Conservation (phyloP, 1,140 invertebrate species). For the Cherax quadricarinatus region DNA sequence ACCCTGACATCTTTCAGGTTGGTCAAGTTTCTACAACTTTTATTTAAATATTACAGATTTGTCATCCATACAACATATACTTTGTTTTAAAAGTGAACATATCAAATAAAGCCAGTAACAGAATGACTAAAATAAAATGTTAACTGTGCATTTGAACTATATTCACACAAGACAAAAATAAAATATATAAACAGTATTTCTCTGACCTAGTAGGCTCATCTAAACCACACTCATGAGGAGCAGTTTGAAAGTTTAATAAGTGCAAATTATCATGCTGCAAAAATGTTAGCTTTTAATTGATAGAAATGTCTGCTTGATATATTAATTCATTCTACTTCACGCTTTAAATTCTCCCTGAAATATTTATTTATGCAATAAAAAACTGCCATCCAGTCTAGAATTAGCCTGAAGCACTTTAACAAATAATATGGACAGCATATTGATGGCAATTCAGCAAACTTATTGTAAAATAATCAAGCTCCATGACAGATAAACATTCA, state of each 20-base stretch:
- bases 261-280: background rate
- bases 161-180: no score
- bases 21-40: no score
- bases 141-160: no score
- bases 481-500: constrained; percentile 13
- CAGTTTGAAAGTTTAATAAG: background rate
- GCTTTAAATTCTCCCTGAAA: background rate
- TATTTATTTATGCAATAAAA: background rate
- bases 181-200: no score
- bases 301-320: background rate
- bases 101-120: no score
- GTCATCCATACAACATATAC: no score
- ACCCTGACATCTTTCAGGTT: no score
- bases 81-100: no score
- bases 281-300: background rate
- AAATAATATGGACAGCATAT: background rate
- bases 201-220: background rate
- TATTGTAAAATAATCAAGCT: background rate
- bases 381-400: background rate
- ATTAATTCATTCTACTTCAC: background rate
- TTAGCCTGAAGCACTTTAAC: background rate
- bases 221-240: background rate
- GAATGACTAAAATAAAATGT: no score
- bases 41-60: no score
- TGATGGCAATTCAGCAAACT: background rate